Base-by-base conservation (phyloP, 1,140 invertebrate genomes). In the Oryctes rhinoceros region DNA sequence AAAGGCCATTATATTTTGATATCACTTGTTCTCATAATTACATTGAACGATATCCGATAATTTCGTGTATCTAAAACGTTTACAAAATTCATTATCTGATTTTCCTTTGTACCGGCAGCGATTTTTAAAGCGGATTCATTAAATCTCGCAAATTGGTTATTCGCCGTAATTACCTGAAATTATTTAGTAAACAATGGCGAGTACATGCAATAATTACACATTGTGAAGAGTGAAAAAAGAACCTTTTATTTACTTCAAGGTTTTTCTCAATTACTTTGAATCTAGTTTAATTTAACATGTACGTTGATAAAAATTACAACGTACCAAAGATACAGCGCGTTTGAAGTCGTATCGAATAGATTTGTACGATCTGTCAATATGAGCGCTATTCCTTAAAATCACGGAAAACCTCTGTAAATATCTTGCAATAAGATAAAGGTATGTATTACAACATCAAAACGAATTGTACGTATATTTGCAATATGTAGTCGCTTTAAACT, bases 281-380 rank as follows among this genome's bases (percentile, higher is more conserved):
- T 59, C 53, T 59, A 59, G 53, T 53, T 53, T 53, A 53, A 53
- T 53, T 53, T 53, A 53, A 53, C 53, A 59, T 59, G 18, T 59
- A 59, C 18, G 18, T 15, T 59, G n/a, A 59, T 59, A 59, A 59
- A 59, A 59, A 59, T 59, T 59, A 59, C 53, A 18, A 18, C 53
- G n/a, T 59, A 4, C 53, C 18, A 59, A 59, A 59, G 5, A 2
- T 18, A 59, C 13, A 59, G 39, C 39, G 18, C 15, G 53, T 59
- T 59, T 44, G 5, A 44, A 44, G 5, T 7, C 39, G 9, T 10
- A 44, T 44, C 39, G 39, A 44, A 44, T 44, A 39, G 3, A 39
- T 39, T 3, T 39, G 39, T 7, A n/a, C n/a, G n/a, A n/a, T 30
- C 24, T 30, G 24, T 2, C 24, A 30, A 30, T 30, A 30, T 30